Conservation (phyloP, 2,888 invertebrate species). For the Sphecodes monilicornis region DNA sequence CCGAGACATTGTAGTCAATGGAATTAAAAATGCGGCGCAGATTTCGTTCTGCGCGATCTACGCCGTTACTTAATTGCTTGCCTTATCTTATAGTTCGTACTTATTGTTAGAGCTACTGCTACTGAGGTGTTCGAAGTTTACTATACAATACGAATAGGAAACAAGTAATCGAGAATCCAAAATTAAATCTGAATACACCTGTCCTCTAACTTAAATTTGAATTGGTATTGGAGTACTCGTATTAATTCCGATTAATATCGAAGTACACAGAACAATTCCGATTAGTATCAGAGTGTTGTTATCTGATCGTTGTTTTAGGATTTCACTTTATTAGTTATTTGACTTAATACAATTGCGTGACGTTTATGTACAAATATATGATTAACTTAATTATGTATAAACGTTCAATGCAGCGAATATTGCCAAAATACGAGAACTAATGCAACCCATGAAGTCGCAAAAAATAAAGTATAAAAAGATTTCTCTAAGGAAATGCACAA, state of each 20-base stretch:
- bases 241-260: too few species aligned
- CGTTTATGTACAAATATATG: conserved; percentile 6
- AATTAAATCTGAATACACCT: too few species aligned
- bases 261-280: too few species aligned
- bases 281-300: not conserved
- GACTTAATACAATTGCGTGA: not conserved
- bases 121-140: not conserved
- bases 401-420: not conserved
- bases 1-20: not conserved
- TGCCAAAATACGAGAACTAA: not conserved
- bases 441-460: not conserved
- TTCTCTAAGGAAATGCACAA: not conserved
- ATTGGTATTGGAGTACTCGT: not conserved
- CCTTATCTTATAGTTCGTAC: not conserved
- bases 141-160: too few species aligned
- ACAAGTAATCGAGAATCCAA: too few species aligned
- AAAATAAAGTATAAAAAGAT: conserved; percentile 1
- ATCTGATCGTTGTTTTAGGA: not conserved
- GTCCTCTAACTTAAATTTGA: not conserved
- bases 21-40: not conserved
- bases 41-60: not conserved
- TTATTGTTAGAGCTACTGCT: not conserved
- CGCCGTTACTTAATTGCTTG: not conserved
- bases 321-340: conserved; percentile 3
- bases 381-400: not conserved